Evolutionary conservation across 2,113 vertebrate genomes (phyloP).

Genomic region (Tenebrosternarchus preto): DNA sequence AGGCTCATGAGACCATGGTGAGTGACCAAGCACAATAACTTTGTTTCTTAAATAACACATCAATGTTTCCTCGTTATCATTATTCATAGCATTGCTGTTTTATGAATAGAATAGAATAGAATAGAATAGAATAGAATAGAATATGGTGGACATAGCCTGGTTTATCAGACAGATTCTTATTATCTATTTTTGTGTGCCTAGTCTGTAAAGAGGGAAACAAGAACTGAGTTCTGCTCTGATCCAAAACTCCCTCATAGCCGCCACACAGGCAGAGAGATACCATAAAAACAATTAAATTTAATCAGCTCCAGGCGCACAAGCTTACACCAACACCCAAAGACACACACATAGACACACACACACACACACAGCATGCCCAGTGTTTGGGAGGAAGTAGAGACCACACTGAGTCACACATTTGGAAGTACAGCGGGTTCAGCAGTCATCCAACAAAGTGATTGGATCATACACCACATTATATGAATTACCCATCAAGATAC

Average conservation of each 20-base stretch:
- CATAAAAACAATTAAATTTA: conserved; percentile 60
- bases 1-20: background rate
- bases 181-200: conserved; percentile 32
- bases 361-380: conserved; percentile 24
- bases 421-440: conserved; percentile 4
- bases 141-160: conserved; percentile 5
- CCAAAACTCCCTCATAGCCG: conserved; percentile 61
- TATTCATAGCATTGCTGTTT: no score
- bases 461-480: conserved; percentile 6
- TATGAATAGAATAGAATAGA: conserved; percentile 12
- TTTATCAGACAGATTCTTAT: conserved; percentile 25
- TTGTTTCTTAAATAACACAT: background rate
- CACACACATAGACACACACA: conserved; percentile 45
- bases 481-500: background rate
- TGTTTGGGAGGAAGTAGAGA: conserved; percentile 25
- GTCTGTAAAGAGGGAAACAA: conserved; percentile 5
- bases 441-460: conserved; percentile 12
- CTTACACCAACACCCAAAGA: conserved; percentile 22
- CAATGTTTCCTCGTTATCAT: background rate
- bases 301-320: conserved; percentile 44
- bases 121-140: background rate
- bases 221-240: conserved; percentile 44
- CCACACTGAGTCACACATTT: conserved; percentile 7
- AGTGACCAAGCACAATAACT: background rate
- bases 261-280: conserved; percentile 59